Base-by-base conservation (phyloP, 1,140 invertebrate genomes). In the Drosophila chauvacae region DNA sequence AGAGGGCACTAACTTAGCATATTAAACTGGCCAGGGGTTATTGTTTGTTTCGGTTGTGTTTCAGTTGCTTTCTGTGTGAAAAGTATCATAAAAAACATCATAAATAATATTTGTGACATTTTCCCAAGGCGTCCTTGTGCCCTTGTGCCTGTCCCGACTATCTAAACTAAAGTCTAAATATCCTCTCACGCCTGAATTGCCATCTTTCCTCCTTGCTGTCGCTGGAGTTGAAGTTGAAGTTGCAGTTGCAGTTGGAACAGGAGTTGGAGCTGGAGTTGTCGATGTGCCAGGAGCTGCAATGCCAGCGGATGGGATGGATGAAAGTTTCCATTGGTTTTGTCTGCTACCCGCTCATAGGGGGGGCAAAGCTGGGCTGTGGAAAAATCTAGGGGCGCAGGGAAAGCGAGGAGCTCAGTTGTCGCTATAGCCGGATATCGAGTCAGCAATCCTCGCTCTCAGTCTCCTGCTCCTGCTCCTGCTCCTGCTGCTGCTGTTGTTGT, bases 111-210 rank as follows among this genome's bases (percentile, higher is more conserved):
- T 39, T 37, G 10, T 28, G 18, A 33, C 42, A 63, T 42, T 26
- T 60, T n/a, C 14, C 13, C 18, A 5, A 18, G 1, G 14, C 13
- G 44, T 47, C 20, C 44, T 47, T 14, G 44, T 26, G 20, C 18
- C 42, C 2, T 6, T 7, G 39, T 41, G 35, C 55, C 56, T 37
- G 16, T 48, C 20, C 47, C 20, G 18, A 58, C 55, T 72, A 48
- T 53, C 80, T 62, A 28, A 69, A 77, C 69, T 71, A 70, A 81
- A 86, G 79, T 77, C 82, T 70, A 79, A 85, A 81, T 81, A 86
- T 85, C 45, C 69, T 64, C 64, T 58, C 69, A 77, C 60, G 78
- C 74, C 74, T 78, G 63, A 81, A 81, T 81, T 58, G 79, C 55
- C 80, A 66, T 65, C 66, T 48, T 30, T 48, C 14, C 41, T 55